phyloP scores from a whole-genome alignment of 2,888 invertebrate genomes.

The Drosophila kanekoi region DNA sequence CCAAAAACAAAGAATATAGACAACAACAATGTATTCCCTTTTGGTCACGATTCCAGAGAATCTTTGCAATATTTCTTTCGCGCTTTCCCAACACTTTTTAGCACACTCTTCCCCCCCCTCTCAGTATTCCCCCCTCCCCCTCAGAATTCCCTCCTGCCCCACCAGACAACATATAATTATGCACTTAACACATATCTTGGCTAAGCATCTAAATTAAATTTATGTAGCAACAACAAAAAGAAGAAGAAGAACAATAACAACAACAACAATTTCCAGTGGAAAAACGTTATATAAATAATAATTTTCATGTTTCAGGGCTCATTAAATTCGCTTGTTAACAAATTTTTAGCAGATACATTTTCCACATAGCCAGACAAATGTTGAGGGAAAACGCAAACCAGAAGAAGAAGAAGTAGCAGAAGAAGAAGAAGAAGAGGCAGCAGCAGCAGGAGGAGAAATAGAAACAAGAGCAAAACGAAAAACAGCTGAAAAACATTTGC shows the following conservation, averaged over 20 bases:
- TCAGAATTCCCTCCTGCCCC: no score
- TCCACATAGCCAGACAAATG: conserved; percentile 39
- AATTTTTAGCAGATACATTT: conserved; percentile 48
- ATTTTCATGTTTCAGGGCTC: conserved; percentile 66
- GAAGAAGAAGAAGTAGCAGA: neutral
- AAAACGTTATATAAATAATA: conserved; percentile 35
- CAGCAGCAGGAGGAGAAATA: no score
- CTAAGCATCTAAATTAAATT: conserved; percentile 62
- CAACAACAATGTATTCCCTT: no score
- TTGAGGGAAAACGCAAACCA: conserved; percentile 12
- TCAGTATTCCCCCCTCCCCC: no score
- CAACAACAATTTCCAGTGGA: neutral
- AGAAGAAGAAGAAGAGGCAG: neutral
- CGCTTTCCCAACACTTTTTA: neutral
- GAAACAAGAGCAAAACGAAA: conserved; percentile 25
- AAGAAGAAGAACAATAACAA: conserved; percentile 11
- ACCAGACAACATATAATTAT: conserved; percentile 63
- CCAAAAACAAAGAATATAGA: no score
- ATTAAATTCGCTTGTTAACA: conserved; percentile 78
- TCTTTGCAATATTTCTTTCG: no score
- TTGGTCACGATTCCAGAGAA: no score
- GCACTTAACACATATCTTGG: conserved; percentile 72
- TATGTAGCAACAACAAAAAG: conserved; percentile 29
- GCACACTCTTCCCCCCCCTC: neutral
- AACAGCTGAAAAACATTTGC: conserved; percentile 74